Percentiles rank a stretch among this genome's conserved stretches.
Evolutionary conservation across 2,797 vertebrate genomes (phyloP).

Genomic region (Dromococcyx pavoninus): DNA sequence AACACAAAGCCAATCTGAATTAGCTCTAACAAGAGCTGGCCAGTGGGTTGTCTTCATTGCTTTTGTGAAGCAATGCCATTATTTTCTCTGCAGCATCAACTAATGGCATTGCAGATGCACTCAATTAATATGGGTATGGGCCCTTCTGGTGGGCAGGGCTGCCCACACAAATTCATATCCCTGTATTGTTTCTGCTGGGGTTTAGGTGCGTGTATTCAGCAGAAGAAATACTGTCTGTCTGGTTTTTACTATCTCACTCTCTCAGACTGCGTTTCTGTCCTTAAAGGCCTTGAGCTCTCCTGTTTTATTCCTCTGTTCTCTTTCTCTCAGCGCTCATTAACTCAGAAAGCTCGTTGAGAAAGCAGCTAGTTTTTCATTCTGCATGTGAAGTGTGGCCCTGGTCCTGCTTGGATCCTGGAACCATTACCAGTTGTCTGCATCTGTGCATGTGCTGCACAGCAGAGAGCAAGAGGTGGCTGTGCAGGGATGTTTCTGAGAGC

Average conservation of each 20-base stretch:
- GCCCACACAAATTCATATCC: background rate
- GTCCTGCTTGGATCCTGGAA: background rate
- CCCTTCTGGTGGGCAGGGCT: background rate
- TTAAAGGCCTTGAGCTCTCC: conserved; percentile 27
- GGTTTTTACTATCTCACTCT: conserved; percentile 12
- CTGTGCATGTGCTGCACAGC: background rate
- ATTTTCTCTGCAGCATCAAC: conserved; percentile 19
- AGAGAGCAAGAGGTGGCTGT: background rate
- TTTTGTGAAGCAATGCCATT: conserved; percentile 23
- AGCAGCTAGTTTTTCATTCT: background rate
- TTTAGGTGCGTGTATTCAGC: conserved; percentile 10
- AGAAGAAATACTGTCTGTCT: background rate
- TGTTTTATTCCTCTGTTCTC: background rate
- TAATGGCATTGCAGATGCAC: background rate
- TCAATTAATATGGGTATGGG: conserved; percentile 14
- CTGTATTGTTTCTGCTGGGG: background rate
- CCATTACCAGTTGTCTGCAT: background rate
- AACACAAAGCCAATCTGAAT: background rate
- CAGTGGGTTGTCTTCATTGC: conserved; percentile 5
- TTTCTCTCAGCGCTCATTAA: background rate
- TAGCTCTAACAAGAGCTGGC: background rate
- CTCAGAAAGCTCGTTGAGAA: background rate
- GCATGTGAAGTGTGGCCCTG: background rate
- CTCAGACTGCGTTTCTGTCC: conserved; percentile 14
- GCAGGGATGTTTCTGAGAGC: background rate